Evolutionary conservation across 2,888 invertebrate species (phyloP), one percentile per base, ranked within the genome.

Genomic region (Spisula solida): DNA sequence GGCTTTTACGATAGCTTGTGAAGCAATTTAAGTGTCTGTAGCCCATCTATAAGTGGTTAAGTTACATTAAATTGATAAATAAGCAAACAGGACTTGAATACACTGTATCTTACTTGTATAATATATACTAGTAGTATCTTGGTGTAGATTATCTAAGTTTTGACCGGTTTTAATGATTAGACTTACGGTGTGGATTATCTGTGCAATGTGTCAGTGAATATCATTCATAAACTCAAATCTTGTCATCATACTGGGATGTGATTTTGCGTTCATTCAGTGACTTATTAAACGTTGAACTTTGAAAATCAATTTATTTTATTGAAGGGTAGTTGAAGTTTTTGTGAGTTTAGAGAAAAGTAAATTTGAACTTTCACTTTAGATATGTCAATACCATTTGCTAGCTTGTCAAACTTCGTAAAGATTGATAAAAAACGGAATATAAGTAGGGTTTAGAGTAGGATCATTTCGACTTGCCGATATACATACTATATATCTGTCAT

Each of bases 281-380:
- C 75, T 31, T 14, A 41, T 41, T 5, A 25, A 29, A 75, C 75
- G 8, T 75, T 75, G 18, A 31, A 75, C 34, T 75, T 31, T 12
- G 34, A 75, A 75, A 75, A 75, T 75, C 75, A 75, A 75, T 75
- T 75, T 75, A 34, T 75, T 75, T 75, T 34, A 75, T 18, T 75
- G 75, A 16, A 2, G 16, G 12, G 34, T 75, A 16, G 31, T 34
- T 16, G 5, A 75, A 75, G 34, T 75, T 75, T 75, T 75, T 31
- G 75, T 75, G 31, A 34, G 31, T 75, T 75, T 75, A 31, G 18
- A 4, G 75, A 75, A 75, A 75, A 34, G 75, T 75, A 75, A 75
- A 75, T 75, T 75, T 75, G 75, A 75, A 34, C 34, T 75, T 16
- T 75, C 31, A 75, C 20, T 75, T 18, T 4, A 18, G 29, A 31